Base-by-base conservation (phyloP, 1,140 invertebrate species). In the Drosophila tani region DNA sequence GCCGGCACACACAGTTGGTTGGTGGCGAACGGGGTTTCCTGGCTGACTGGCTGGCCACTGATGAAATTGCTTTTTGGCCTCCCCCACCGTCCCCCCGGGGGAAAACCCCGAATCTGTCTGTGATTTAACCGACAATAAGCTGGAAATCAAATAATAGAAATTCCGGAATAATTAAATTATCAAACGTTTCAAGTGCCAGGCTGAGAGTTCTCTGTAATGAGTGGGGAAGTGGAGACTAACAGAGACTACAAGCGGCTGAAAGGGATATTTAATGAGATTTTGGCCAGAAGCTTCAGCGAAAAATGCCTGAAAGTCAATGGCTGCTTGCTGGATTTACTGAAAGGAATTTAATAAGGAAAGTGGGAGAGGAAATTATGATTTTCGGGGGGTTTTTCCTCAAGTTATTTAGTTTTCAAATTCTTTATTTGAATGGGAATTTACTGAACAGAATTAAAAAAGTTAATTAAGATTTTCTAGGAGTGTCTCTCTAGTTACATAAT, bases 111-210 rank as follows among this genome's bases (percentile, higher is more conserved):
- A 66, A 75, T 57, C 47, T 59, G 74, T 77, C 65, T 69, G 50
- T 78, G 71, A 75, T 75, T 75, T 75, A 75, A 75, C 70, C 70
- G 50, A 64, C 71, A 75, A 75, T 56, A 67, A 77, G 65, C 56
- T 29, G 53, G 19, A 50, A 55, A 77, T 60, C 75, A 69, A 78
- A 77, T 78, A 69, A 77, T 77, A 60, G 49, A 69, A 77, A 78
- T 78, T 77, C 64, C 57, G 40, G 41, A 43, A 68, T 77, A 57
- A 78, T 78, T 78, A 60, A 78, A 78, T 78, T 78, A 78, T 78
- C 64, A 78, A 78, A 78, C 49, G 41, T 45, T 55, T 60, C 59
- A 68, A 77, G 56, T 40, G 29, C 29, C 35, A 0, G 12, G 12
- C 70, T 32, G 19, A 19, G 40, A 47, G 35, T 41, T 38, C 24